A percentile compares a stretch with the other conserved stretches of the same genome.
phyloP scores from a whole-genome alignment of 2,113 vertebrate genomes.

The Tyrannus savana region DNA sequence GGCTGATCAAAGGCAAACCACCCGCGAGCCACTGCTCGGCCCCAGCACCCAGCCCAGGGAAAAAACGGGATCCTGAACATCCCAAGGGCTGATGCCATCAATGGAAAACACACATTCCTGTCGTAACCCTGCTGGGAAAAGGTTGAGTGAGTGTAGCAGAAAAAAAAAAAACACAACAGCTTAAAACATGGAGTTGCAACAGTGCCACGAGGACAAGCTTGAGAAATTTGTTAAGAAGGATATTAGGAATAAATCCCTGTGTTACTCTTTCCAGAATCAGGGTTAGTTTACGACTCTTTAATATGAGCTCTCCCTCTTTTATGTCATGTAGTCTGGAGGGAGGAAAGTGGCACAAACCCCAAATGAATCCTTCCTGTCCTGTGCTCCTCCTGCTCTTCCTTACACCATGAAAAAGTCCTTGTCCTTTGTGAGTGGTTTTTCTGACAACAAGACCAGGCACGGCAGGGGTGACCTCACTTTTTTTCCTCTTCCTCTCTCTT shows the following conservation, averaged over 20 bases:
- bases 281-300: not conserved
- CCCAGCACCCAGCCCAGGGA: not conserved
- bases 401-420: fast-evolving
- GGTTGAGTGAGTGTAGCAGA: not conserved
- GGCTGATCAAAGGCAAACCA: conserved; percentile 44
- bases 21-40: not conserved
- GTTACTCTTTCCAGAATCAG: not conserved
- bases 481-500: not conserved
- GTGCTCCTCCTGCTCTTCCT: not conserved
- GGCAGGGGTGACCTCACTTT: not conserved
- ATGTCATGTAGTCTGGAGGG: not conserved
- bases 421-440: not conserved
- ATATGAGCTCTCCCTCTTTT: not conserved
- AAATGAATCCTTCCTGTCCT: not conserved
- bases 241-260: not conserved
- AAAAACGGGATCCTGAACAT: not conserved
- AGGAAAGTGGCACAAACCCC: not conserved
- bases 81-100: not conserved
- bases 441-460: not conserved
- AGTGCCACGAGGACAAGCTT: not conserved
- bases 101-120: not conserved
- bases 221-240: not conserved
- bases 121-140: not conserved
- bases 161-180: not conserved
- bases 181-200: not conserved